These are phyloP conservation scores for Sakesphorus luctuosus DNA, from an alignment of 2,113 vertebrate genomes.

Conservation along the genomic window DNA sequence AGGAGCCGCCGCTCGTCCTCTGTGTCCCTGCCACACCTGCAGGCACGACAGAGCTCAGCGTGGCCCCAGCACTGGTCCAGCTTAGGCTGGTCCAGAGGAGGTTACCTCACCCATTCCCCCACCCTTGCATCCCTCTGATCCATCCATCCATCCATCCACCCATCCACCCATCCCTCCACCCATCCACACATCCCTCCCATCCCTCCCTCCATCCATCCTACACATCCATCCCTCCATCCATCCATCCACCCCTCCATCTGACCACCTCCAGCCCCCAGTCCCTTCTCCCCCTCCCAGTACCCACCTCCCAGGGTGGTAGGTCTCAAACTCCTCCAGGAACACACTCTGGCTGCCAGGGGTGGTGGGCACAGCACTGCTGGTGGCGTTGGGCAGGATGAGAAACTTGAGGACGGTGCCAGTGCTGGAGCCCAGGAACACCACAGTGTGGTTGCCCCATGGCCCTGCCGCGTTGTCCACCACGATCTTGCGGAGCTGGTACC, in stretches of 20 bases:
- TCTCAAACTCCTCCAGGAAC: conserved; percentile 94
- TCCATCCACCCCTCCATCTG: not conserved
- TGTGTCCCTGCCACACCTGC: conserved; percentile 85
- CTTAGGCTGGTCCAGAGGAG: not conserved
- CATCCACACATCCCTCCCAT: not conserved
- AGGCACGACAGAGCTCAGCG: not conserved
- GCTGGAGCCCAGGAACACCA: conserved; percentile 93
- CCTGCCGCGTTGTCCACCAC: conserved; percentile 89
- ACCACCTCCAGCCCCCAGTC: not conserved
- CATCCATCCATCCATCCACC: not conserved
- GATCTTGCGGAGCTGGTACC: conserved; percentile 93
- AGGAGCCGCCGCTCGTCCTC: conserved; percentile 82
- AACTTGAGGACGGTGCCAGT: conserved; percentile 93
- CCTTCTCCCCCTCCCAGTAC: not conserved
- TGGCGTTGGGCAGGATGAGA: conserved; percentile 86
- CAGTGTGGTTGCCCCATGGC: conserved; percentile 87
- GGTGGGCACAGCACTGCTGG: not conserved
- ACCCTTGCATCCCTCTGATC: not conserved
- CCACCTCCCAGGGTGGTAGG: conserved; percentile 91
- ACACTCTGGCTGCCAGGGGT: conserved; percentile 78
- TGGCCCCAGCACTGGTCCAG: not conserved
- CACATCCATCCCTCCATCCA: not conserved
- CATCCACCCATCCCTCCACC: not conserved
- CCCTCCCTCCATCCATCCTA: not conserved
- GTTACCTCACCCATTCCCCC: not conserved